A percentile compares a stretch with the other conserved stretches of the same genome.
phyloP scores from a whole-genome alignment of 53 echinoderm and acorn worm genomes.

The Arbacia lixula region DNA sequence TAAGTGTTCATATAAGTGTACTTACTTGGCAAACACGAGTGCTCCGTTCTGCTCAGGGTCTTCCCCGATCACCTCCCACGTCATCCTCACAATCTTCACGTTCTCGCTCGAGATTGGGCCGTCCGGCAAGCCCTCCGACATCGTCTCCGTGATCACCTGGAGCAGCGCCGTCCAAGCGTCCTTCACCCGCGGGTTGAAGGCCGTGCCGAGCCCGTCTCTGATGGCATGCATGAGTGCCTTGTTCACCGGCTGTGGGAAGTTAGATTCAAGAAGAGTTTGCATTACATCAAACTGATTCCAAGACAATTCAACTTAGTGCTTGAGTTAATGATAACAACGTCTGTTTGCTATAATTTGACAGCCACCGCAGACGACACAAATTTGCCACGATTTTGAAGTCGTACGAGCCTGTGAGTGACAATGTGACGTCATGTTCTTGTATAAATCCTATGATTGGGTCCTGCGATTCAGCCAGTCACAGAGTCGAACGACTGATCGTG shows the following conservation, averaged over 20 bases:
- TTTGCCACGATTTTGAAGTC: too few relatives aligned
- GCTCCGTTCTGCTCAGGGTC: constrained; percentile 11
- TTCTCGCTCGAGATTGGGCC: background rate
- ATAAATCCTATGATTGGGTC: too few relatives aligned
- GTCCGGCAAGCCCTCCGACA: constrained; percentile 46
- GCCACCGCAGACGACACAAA: too few relatives aligned
- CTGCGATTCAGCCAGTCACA: too few relatives aligned
- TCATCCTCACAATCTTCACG: background rate
- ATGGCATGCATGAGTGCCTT: constrained; percentile 59
- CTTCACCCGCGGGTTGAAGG: constrained; percentile 46
- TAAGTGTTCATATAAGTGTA: too few relatives aligned
- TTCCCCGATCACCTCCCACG: constrained; percentile 7
- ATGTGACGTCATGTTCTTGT: too few relatives aligned
- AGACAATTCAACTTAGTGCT: background rate
- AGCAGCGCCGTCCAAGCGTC: constrained; percentile 44
- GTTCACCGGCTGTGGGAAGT: constrained; percentile 28
- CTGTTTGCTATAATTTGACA: too few relatives aligned
- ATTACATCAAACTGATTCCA: background rate
- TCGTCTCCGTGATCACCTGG: constrained; percentile 29
- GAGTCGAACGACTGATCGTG: too few relatives aligned
- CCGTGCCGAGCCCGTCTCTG: constrained; percentile 54
- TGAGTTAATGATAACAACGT: too few relatives aligned
- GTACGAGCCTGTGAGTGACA: too few relatives aligned
- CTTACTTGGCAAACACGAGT: constrained; percentile 48
- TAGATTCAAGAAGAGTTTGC: background rate